These are phyloP conservation scores for Adelges cooleyi DNA, from an alignment of 1,140 invertebrate genomes.

Conservation along the genomic window DNA sequence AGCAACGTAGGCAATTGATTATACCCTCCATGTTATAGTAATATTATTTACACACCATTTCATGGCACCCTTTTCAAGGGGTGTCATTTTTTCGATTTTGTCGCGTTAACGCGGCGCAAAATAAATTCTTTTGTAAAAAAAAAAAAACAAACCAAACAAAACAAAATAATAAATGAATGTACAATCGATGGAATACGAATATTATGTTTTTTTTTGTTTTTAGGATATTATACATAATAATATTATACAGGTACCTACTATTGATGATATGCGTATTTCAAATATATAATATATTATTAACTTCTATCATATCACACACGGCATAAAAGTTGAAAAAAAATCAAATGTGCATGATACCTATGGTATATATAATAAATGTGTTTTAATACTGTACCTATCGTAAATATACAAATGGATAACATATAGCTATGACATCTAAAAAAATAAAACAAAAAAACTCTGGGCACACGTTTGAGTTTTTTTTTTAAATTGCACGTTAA, in stretches of 20 bases:
- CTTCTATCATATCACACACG: no score
- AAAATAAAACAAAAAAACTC: background rate
- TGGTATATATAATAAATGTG: background rate
- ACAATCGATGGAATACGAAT: no score
- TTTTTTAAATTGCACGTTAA: constrained; percentile 1
- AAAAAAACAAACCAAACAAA: no score
- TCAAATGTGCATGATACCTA: no score
- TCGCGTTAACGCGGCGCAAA: background rate
- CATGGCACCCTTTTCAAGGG: constrained; percentile 4
- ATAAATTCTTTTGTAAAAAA: background rate
- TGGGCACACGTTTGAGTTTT: background rate
- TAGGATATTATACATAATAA: no score
- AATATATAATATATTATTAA: no score
- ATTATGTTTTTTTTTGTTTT: no score
- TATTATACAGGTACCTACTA: no score
- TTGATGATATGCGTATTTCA: no score
- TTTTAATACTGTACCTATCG: background rate
- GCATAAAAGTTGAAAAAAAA: no score
- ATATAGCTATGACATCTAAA: no score
- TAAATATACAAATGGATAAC: background rate
- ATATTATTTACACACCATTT: constrained; percentile 13
- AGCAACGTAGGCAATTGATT: constrained; percentile 21
- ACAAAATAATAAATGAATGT: no score
- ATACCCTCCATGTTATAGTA: constrained; percentile 17
- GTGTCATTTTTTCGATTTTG: constrained; percentile 1